phyloP scores from a whole-genome alignment of 2,888 invertebrate genomes.

The Gisinianus flammeolus region DNA sequence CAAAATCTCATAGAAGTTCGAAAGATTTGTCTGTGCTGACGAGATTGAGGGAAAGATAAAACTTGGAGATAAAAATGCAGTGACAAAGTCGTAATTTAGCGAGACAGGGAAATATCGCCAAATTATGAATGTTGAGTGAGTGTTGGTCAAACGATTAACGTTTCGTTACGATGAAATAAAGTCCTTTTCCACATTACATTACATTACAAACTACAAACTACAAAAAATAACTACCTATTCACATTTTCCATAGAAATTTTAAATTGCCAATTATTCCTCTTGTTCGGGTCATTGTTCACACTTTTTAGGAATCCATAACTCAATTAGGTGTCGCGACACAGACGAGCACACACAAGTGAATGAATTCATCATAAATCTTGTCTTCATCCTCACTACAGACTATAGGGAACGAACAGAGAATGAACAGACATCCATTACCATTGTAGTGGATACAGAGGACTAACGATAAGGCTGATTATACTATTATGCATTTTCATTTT shows the following conservation, averaged over 20 bases:
- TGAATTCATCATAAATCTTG: neutral
- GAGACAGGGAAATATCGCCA: neutral
- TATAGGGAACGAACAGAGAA: too few species aligned
- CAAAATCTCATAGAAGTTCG: too few species aligned
- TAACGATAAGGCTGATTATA: too few species aligned
- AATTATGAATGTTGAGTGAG: neutral
- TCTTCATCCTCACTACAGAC: neutral
- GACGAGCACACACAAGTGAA: neutral
- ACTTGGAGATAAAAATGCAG: too few species aligned
- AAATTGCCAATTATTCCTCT: slow-evolving; percentile 1
- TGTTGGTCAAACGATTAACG: neutral
- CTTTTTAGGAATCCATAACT: neutral
- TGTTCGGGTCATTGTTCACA: neutral
- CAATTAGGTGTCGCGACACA: slow-evolving; percentile 2
- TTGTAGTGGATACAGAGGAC: neutral
- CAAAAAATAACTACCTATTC: neutral
- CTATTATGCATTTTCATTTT: neutral
- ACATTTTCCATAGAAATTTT: neutral
- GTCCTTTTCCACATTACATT: neutral
- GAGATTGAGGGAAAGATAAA: neutral
- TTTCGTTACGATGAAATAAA: neutral
- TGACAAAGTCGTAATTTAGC: neutral
- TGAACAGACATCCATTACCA: neutral
- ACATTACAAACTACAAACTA: neutral
- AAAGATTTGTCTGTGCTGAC: too few species aligned